Conservation (phyloP, 2,888 invertebrate genomes). For the Calameuta idolon region DNA sequence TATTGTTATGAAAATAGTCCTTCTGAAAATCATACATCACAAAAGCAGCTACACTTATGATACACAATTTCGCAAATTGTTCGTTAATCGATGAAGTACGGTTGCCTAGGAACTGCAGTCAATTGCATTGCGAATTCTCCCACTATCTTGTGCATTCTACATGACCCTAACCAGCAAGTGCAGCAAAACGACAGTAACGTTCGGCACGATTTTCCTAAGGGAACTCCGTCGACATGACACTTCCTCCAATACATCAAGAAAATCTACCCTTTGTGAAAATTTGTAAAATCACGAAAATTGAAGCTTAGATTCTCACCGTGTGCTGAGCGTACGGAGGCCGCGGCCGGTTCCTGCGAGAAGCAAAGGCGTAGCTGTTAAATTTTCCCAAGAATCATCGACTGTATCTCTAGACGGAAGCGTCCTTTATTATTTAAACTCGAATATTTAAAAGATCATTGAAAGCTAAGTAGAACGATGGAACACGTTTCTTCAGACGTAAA, state of each 20-base stretch:
- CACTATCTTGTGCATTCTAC: neutral
- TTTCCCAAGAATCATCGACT: neutral
- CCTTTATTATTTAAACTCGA: neutral
- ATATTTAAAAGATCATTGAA: neutral
- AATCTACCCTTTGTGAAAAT: neutral
- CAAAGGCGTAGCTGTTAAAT: neutral
- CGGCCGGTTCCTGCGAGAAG: constrained; percentile 1
- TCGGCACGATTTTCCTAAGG: neutral
- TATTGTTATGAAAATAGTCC: neutral
- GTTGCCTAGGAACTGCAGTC: constrained; percentile 60
- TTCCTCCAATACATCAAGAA: neutral
- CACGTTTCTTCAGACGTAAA: neutral
- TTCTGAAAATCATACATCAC: neutral
- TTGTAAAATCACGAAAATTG: neutral
- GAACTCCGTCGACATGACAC: neutral
- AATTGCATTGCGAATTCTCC: constrained; percentile 24
- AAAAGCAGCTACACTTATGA: neutral
- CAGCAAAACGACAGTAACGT: neutral
- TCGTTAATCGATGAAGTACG: constrained; percentile 51
- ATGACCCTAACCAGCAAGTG: neutral
- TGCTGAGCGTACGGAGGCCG: neutral
- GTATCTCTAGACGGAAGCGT: neutral
- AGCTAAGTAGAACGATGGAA: neutral
- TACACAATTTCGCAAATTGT: constrained; percentile 14
- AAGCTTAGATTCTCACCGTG: constrained; percentile 1